phyloP scores from a whole-genome alignment of 2,797 vertebrate species.

The Myotis daubentonii region DNA sequence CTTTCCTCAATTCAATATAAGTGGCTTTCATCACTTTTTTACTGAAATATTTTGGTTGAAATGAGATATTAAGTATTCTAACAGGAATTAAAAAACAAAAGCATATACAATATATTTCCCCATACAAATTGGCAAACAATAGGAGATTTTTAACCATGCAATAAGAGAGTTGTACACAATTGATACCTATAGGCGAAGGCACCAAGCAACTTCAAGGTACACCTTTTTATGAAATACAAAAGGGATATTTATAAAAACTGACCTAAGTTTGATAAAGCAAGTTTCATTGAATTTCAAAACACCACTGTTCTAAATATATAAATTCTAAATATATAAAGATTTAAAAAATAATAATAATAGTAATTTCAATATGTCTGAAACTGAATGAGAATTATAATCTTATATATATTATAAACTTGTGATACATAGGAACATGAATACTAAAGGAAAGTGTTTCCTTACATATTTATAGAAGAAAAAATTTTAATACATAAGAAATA shows the following conservation, averaged over 20 bases:
- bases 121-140: not conserved
- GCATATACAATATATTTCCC: not conserved
- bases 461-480: not conserved
- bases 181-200: not conserved
- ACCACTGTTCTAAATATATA: not conserved
- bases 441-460: not conserved
- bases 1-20: not conserved
- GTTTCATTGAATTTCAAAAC: not conserved
- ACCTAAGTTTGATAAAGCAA: not conserved
- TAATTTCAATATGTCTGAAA: not conserved
- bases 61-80: not conserved
- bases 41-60: not conserved
- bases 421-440: not conserved
- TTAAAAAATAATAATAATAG: not conserved
- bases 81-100: not conserved
- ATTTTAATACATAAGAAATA: not conserved
- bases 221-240: not conserved
- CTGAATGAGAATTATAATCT: not conserved
- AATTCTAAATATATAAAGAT: not conserved
- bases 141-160: not conserved
- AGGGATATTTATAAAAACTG: not conserved
- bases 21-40: not conserved
- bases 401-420: not conserved
- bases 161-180: not conserved
- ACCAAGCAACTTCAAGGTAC: not conserved